Percentiles rank a stretch among this genome's conserved stretches.
Evolutionary conservation across 2,797 vertebrate species (phyloP).

Genomic region (Sciurus vulgaris): DNA sequence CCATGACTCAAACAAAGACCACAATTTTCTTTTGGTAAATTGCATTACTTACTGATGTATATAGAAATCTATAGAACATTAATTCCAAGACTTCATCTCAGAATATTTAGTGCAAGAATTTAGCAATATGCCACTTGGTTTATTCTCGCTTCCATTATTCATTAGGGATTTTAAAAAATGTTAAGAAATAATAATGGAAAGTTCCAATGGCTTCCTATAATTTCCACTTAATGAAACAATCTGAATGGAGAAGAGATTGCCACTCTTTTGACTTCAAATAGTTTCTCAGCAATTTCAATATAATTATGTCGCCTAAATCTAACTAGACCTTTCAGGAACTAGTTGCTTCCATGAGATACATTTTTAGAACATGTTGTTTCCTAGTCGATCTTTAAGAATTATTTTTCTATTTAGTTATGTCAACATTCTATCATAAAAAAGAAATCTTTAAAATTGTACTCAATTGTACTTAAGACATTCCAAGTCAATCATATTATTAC

Average conservation of each 20-base stretch:
- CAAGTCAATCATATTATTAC: not conserved
- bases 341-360: slow-evolving; percentile 32
- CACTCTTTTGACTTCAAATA: slow-evolving; percentile 25
- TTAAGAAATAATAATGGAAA: slow-evolving; percentile 51
- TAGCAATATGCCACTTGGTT: not conserved
- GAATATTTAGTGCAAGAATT: not conserved
- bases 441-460: not conserved
- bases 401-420: slow-evolving; percentile 30
- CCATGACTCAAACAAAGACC: not conserved
- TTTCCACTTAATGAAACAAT: slow-evolving; percentile 47
- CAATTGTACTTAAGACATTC: not conserved
- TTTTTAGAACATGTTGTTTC: slow-evolving; percentile 19
- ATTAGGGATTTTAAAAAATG: slow-evolving; percentile 30
- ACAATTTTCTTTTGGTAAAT: not conserved
- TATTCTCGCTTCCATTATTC: slow-evolving; percentile 24
- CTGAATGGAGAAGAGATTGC: slow-evolving; percentile 27
- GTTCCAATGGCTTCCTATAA: slow-evolving; percentile 49
- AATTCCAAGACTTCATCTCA: slow-evolving; percentile 27
- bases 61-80: not conserved
- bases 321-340: not conserved
- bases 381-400: slow-evolving; percentile 3
- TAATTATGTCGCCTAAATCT: slow-evolving; percentile 55
- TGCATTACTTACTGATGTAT: not conserved
- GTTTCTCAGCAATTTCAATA: slow-evolving; percentile 14
- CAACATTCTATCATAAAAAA: slow-evolving; percentile 50